These are phyloP conservation scores for Pavo muticus DNA, from an alignment of 2,113 vertebrate species.

Conservation along the genomic window DNA sequence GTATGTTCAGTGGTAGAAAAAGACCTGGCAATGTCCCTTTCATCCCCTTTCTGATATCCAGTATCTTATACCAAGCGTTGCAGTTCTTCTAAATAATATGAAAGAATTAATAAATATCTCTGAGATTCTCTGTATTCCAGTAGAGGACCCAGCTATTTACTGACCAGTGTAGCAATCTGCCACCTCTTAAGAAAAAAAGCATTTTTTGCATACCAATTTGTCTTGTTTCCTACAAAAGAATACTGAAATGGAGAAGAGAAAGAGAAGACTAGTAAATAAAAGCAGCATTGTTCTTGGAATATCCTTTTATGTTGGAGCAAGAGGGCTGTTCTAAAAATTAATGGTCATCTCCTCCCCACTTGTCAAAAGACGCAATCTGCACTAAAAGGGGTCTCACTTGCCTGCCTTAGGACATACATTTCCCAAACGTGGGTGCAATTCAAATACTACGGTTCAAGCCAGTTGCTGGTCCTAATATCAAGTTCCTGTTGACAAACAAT, in stretches of 20 bases:
- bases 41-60: too few species aligned
- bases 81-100: neutral
- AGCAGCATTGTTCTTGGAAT: neutral
- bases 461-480: constrained; percentile 14
- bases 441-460: neutral
- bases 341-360: neutral
- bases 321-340: neutral
- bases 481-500: constrained; percentile 44
- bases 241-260: neutral
- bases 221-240: neutral
- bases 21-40: too few species aligned
- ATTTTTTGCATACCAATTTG: neutral
- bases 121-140: neutral
- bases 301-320: neutral
- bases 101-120: neutral
- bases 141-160: neutral
- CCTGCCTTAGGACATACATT: neutral
- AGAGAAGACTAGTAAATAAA: neutral
- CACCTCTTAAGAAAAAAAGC: neutral
- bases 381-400: neutral
- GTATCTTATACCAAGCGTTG: too few species aligned
- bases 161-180: neutral
- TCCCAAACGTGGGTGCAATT: neutral
- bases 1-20: too few species aligned
- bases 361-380: neutral